phyloP scores from a whole-genome alignment of 2,888 invertebrate species.

The Rotaria sp. region DNA sequence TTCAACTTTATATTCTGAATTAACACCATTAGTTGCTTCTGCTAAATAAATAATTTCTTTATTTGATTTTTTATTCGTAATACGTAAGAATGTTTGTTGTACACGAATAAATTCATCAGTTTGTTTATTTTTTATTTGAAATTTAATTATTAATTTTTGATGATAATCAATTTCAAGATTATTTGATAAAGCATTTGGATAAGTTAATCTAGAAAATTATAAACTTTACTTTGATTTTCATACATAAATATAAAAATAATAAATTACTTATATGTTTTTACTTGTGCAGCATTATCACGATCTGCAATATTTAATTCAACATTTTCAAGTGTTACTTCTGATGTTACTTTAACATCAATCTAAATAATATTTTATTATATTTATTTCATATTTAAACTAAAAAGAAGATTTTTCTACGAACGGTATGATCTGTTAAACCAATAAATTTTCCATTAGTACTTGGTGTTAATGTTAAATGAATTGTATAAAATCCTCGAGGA shows the following conservation, averaged over 20 bases:
- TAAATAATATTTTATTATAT: neutral
- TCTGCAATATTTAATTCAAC: conserved; percentile 81
- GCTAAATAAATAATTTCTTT: conserved; percentile 87
- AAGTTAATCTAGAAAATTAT: conserved; percentile 61
- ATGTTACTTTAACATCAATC: conserved; percentile 54
- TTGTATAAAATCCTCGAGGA: conserved; percentile 75
- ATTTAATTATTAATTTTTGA: conserved; percentile 77
- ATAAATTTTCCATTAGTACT: conserved; percentile 62
- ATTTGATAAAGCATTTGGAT: conserved; percentile 66
- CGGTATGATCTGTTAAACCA: conserved; percentile 60
- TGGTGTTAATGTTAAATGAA: conserved; percentile 67
- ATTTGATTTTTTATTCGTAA: conserved; percentile 60
- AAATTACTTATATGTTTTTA: conserved; percentile 64
- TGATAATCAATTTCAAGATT: conserved; percentile 76
- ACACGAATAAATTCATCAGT: conserved; percentile 64
- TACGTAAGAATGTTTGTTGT: conserved; percentile 54
- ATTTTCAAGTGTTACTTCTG: conserved; percentile 61
- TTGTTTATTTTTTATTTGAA: conserved; percentile 68
- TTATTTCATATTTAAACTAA: too few relatives aligned
- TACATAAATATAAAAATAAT: too few relatives aligned
- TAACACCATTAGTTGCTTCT: conserved; percentile 65
- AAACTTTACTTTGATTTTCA: neutral
- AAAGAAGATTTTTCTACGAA: conserved; percentile 43
- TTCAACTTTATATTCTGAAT: conserved; percentile 43
- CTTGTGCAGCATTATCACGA: conserved; percentile 76